These are phyloP conservation scores for Pogoniulus pusillus DNA, from an alignment of 2,797 vertebrate genomes.

Conservation along the genomic window DNA sequence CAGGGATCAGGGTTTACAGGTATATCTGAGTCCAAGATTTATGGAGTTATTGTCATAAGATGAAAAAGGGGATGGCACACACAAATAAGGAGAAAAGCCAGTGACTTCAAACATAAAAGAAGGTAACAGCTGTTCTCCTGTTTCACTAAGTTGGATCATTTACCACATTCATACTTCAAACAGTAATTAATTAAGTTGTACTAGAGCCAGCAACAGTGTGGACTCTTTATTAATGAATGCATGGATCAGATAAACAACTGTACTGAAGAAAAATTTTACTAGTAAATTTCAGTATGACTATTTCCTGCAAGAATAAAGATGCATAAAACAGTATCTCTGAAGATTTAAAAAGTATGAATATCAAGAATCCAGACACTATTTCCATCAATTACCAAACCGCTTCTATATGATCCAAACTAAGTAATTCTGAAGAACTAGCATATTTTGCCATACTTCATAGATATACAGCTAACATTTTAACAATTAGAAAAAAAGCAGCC, in stretches of 20 bases:
- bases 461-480: neutral
- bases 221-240: slow-evolving; percentile 58
- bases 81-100: slow-evolving; percentile 29
- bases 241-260: slow-evolving; percentile 47
- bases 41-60: slow-evolving; percentile 9
- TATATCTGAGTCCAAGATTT: neutral
- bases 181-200: slow-evolving; percentile 58
- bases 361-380: neutral
- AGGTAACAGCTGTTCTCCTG: slow-evolving; percentile 59
- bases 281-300: neutral
- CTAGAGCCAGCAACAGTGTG: slow-evolving; percentile 55
- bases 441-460: neutral
- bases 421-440: neutral
- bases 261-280: slow-evolving; percentile 16
- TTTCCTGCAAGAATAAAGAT: neutral
- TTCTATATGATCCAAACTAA: neutral
- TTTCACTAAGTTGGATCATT: slow-evolving; percentile 58
- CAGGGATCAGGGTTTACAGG: slow-evolving; percentile 14
- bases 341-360: neutral
- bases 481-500: neutral
- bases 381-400: neutral
- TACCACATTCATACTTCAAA: slow-evolving; percentile 61
- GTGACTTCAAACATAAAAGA: slow-evolving; percentile 26
- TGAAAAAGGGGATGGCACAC: slow-evolving; percentile 18
- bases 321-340: neutral